Evolutionary conservation across 2,888 invertebrate species (phyloP).

Genomic region (Iselma pallidipennis): DNA sequence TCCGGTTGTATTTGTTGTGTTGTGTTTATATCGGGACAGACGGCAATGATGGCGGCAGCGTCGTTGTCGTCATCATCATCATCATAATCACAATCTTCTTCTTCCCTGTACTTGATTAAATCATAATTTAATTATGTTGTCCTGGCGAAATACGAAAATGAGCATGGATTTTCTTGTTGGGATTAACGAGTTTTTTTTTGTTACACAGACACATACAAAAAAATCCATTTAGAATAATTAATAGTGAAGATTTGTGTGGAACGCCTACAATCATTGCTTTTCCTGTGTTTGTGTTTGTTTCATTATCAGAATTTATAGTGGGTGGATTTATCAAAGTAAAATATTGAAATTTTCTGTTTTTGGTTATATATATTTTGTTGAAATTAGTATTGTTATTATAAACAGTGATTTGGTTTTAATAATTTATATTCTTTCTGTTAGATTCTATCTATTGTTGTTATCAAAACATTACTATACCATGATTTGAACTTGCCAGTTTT

Average conservation of each 20-base stretch:
- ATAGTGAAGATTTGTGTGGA: neutral
- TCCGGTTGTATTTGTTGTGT: constrained; percentile 9
- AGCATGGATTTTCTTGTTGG: no score
- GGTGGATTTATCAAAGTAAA: neutral
- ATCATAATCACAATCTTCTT: no score
- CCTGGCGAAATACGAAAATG: no score
- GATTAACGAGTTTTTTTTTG: neutral
- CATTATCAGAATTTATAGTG: neutral
- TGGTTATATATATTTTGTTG: neutral
- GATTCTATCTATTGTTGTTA: neutral
- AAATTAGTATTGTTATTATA: neutral
- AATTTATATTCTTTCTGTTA: neutral
- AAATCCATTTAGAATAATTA: no score
- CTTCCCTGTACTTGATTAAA: neutral
- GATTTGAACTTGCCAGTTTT: neutral
- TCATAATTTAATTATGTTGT: neutral
- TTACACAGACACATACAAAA: neutral
- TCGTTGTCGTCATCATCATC: no score
- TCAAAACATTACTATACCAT: neutral
- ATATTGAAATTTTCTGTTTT: neutral
- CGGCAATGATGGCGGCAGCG: no score
- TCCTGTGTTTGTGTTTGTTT: neutral
- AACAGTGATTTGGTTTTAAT: neutral
- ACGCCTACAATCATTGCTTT: neutral
- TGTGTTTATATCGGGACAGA: constrained; percentile 7